Evolutionary conservation across 2,113 vertebrate species (phyloP).

Genomic region (Albula glossodonta): DNA sequence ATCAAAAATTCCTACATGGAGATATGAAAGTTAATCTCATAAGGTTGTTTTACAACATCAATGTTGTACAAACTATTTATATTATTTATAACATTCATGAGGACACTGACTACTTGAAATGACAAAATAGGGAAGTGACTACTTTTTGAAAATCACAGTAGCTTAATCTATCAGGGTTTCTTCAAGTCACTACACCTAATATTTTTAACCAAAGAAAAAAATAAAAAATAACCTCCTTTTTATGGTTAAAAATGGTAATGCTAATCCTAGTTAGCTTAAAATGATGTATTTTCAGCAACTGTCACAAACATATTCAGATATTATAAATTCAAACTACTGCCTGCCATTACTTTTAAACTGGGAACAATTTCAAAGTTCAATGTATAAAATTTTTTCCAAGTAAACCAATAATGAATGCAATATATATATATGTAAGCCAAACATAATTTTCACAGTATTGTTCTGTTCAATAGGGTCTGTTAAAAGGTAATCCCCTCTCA

Average conservation of each 20-base stretch:
- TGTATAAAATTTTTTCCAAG: neutral
- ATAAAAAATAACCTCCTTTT: neutral
- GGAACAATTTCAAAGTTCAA: neutral
- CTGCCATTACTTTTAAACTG: neutral
- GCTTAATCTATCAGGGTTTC: neutral
- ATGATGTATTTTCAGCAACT: neutral
- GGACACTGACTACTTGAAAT: neutral
- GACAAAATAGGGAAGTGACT: neutral
- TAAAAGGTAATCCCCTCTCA: too few relatives aligned
- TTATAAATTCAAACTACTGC: neutral
- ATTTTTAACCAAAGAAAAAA: neutral
- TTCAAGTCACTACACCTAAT: conserved; percentile 14
- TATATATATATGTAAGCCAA: too few relatives aligned
- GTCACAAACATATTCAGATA: neutral
- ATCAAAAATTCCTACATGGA: neutral
- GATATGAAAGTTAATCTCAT: neutral
- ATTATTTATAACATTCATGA: neutral
- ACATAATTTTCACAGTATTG: too few relatives aligned
- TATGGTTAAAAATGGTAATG: neutral
- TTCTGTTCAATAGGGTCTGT: too few relatives aligned
- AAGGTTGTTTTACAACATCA: neutral
- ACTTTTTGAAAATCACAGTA: neutral
- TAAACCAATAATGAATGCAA: neutral
- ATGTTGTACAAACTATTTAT: neutral
- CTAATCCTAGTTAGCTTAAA: neutral